These are phyloP conservation scores for Goniozus legneri DNA, from an alignment of 1,140 invertebrate species.

Conservation along the genomic window DNA sequence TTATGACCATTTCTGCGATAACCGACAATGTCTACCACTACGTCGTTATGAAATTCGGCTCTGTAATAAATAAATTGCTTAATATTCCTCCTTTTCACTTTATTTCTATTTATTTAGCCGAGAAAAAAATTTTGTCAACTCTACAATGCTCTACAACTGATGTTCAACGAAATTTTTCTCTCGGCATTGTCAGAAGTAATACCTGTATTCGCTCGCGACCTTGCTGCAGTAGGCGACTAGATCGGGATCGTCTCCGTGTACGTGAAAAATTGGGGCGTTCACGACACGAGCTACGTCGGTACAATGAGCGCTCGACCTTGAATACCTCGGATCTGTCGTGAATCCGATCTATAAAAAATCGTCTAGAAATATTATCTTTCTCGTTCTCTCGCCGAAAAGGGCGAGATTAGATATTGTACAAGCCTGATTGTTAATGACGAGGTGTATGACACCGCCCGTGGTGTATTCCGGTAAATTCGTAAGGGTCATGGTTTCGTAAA, in stretches of 20 bases:
- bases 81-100: background rate
- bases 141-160: background rate
- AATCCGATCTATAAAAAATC: constrained; percentile 70
- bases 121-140: too few species aligned
- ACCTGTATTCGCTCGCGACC: constrained; percentile 77
- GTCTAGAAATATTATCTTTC: background rate
- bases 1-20: constrained; percentile 90
- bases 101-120: too few species aligned
- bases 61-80: constrained; percentile 39
- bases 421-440: constrained; percentile 88
- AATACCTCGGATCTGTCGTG: constrained; percentile 84
- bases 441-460: constrained; percentile 84
- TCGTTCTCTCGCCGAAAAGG: too few species aligned
- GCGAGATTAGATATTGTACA: too few species aligned
- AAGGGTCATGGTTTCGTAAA: constrained; percentile 86
- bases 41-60: constrained; percentile 80
- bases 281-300: constrained; percentile 82
- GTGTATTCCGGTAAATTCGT: constrained; percentile 82
- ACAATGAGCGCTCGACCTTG: constrained; percentile 63
- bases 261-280: constrained; percentile 90
- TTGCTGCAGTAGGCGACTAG: constrained; percentile 81
- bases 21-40: constrained; percentile 83
- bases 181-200: constrained; percentile 1
- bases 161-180: background rate
- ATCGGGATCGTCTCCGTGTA: constrained; percentile 91